Base-by-base conservation (phyloP, 2,797 vertebrate genomes). In the Sebastes vulpes region DNA sequence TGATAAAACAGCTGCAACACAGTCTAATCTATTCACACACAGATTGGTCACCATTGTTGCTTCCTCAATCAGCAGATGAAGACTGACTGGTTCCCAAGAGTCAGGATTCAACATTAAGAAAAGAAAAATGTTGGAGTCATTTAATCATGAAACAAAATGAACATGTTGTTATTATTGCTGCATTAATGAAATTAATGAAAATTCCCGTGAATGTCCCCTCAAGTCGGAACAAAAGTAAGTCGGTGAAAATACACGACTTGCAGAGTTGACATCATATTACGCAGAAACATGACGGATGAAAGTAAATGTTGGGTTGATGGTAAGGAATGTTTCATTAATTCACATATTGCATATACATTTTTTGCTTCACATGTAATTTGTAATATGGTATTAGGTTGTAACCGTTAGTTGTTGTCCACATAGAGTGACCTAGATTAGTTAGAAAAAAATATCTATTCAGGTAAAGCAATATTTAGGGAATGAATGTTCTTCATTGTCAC, bases 1-100 rank as follows among this genome's bases (percentile, higher is more conserved):
- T 12, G 6, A 2, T 3, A 12, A 5, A 50, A 35, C 16, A 4
- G 3, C 60, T 42, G 58, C 52, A 21, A 6, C 58, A 70, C 57
- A 42, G 23, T 32, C 58, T 46, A 59, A 8, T 52, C 59, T 71
- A 60, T 18, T 38, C 70, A 70, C 53, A 79, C 72, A 79, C 67
- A 72, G 9, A 14, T 21, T 14, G 3, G 16, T 81, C 77, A 84
- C 77, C 77, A 3, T 8, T 4, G 38, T 20, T 6, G n/a, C 5
- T 23, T 59, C 61, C 8, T 59, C 52, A 18, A 3, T 50, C 59
- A 12, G 28, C 21, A 14, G 35, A 16, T 1, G 72, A 3, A 46
- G 42, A 16, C 14, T 18, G 38, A 16, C 8, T 5, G 28, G 31
- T 11, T 18, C 38, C 52, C 38, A 64, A 35, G 1, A 57, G 50